Base-by-base conservation (phyloP, 1,140 invertebrate genomes). In the Hylyphantes graminicola region DNA sequence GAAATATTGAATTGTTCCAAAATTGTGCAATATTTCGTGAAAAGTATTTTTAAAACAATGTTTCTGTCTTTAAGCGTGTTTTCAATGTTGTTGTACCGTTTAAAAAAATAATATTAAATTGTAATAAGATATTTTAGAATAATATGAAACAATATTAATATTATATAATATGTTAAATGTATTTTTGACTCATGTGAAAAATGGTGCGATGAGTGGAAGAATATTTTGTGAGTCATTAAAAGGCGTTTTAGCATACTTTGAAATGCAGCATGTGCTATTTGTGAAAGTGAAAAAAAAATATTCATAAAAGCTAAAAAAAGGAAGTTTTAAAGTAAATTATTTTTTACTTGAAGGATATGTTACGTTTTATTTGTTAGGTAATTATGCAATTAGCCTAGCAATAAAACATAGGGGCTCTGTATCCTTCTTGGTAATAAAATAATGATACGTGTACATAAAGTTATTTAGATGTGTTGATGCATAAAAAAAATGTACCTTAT, bases 391-490 rank as follows among this genome's bases (percentile, higher is more conserved):
- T 72, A 53, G 53, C 19, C 57, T 73, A 73, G 68, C 59, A 53
- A 17, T 81, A 81, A 63, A 81, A 64, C 79, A 73, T 51, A 50
- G 67, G 79, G 79, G 79, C 79, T 81, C 68, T 51, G n/a, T 81
- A 81, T 81, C 63, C 79, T 81, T 81, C 65, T 8, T 50, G 11
- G 57, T 59, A 35, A 59, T 54, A 80, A 70, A 68, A 53, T 4
- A 13, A 55, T 55, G 35, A 55, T 4, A 35, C 35, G 35, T 35
- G 35, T 35, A 35, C 35, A 35, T 35, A 35, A 5, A 35, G 35
- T 35, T 35, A 35, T 35, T 35, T 35, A 35, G 35, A 35, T 35
- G 35, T 35, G 35, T 35, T 35, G 35, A 35, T 35, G 5, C 35
- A 35, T 35, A 35, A 35, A 1, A 1, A n/a, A 2, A 2, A 35